Base-by-base conservation (phyloP, 2,113 vertebrate species). In the Burhinus oedicnemus region DNA sequence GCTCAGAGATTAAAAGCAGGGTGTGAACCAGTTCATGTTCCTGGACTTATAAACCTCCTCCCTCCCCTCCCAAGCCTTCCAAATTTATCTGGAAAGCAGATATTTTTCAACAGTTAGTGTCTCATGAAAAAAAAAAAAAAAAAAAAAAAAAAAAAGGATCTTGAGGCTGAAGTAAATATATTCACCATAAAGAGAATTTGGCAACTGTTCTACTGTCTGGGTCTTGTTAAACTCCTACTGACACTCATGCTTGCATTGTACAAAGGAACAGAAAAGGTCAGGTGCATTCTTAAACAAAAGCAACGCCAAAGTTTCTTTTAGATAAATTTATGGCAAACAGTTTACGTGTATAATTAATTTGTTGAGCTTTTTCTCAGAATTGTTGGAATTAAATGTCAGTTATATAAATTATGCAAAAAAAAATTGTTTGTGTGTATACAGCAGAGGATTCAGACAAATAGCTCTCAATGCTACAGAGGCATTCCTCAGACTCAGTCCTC, bases 201-300 rank as follows among this genome's bases (percentile, higher is more conserved):
- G 95, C 93, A 93, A 74, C 21, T 8, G 26, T 60, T 83, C 26
- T 76, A 2, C 76, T 90, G 72, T 70, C 93, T 97, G 94, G 85
- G 68, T 89, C 93, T 89, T 96, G 87, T 95, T 96, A 96, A 91
- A 93, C 60, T 89, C 57, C 36, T 74, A 26, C 78, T 93, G 86
- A 92, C 85, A 78, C 38, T 54, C 58, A 12, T 38, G 47, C 86
- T 93, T 70, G 62, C 26, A 76, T 54, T 68, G 38, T 51, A 89
- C 86, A 91, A 60, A 64, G 36, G 40, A 97, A 92, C 69, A 90
- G 57, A 96, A 96, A 97, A 83, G 87, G 81, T 96, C 96, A 91
- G 93, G 90, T 97, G 52, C 82, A 90, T 93, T 93, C 69, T 76
- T 91, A 88, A 92, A 89, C 84, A 86, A 93, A 96, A 92, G n/a